Conservation (phyloP, 2,888 invertebrate species). For the Platycheirus rosarum region DNA sequence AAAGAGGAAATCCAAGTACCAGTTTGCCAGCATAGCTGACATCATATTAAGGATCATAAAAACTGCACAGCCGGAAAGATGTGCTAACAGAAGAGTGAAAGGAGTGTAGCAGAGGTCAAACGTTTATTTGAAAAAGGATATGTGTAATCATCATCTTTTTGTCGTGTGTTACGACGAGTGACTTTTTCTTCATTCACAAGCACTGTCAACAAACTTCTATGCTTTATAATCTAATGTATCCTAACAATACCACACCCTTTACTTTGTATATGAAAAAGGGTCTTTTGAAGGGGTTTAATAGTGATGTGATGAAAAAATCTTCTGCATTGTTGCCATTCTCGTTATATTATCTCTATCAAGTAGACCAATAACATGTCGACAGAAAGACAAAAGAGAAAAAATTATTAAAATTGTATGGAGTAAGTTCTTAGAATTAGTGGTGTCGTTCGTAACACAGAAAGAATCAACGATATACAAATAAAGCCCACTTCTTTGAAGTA, state of each 20-base stretch:
- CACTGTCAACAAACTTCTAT: conserved; percentile 52
- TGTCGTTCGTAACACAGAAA: conserved; percentile 22
- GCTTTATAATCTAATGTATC: conserved; percentile 51
- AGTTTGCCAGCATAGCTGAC: conserved; percentile 39
- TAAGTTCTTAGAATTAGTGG: conserved; percentile 66
- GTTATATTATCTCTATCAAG: conserved; percentile 24
- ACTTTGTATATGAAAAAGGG: conserved; percentile 4
- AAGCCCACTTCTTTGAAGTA: too few relatives aligned
- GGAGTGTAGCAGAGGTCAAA: conserved; percentile 25
- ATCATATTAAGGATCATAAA: conserved; percentile 7
- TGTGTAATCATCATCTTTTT: conserved; percentile 25
- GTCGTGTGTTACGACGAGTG: conserved; percentile 45
- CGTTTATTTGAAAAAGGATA: conserved; percentile 33
- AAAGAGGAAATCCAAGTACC: conserved; percentile 65
- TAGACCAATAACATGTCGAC: not conserved
- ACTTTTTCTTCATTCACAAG: conserved; percentile 31
- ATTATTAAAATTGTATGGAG: conserved; percentile 63
- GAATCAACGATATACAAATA: not conserved
- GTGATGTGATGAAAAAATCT: conserved; percentile 18
- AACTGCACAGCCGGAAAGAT: conserved; percentile 6
- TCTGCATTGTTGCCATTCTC: conserved; percentile 30
- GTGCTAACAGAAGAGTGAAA: conserved; percentile 34
- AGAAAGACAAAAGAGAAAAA: conserved; percentile 25
- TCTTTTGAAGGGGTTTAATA: conserved; percentile 1
- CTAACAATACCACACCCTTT: conserved; percentile 53